A percentile compares a stretch with the other conserved stretches of the same genome.
These are phyloP conservation scores for Cylas formicarius DNA, from an alignment of 1,140 invertebrate genomes.

Conservation along the genomic window DNA sequence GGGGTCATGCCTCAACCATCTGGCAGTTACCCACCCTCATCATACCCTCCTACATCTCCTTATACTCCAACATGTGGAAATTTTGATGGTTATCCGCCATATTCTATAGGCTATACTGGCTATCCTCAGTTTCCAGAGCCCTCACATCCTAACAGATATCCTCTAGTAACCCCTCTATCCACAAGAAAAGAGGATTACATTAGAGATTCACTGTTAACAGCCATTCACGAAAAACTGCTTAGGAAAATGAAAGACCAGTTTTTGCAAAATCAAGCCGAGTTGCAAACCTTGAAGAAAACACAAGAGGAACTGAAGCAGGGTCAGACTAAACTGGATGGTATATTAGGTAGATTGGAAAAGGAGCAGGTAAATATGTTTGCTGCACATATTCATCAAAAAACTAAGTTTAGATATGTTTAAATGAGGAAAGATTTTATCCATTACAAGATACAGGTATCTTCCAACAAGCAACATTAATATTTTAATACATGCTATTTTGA, in stretches of 20 bases:
- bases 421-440: too few species aligned
- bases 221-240: conserved; percentile 89
- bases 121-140: too few species aligned
- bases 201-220: conserved; percentile 84
- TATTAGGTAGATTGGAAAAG: conserved; percentile 72
- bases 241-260: conserved; percentile 81
- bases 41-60: conserved; percentile 29
- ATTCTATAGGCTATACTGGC: conserved; percentile 11
- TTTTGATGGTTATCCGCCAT: conserved; percentile 28
- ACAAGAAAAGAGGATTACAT: conserved; percentile 78
- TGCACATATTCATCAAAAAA: too few species aligned
- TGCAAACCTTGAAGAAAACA: conserved; percentile 82
- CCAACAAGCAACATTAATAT: too few species aligned
- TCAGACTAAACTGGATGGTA: conserved; percentile 72
- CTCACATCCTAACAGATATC: too few species aligned
- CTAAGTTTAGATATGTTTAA: too few species aligned
- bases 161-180: too few species aligned
- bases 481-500: conserved; percentile 2
- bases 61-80: conserved; percentile 24
- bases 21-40: conserved; percentile 36
- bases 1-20: conserved; percentile 58
- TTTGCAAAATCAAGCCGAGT: conserved; percentile 82
- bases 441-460: too few species aligned
- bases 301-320: conserved; percentile 83
- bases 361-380: conserved; percentile 58